These are phyloP conservation scores for Poliocrania exsul DNA, from an alignment of 2,797 vertebrate species.

Conservation along the genomic window DNA sequence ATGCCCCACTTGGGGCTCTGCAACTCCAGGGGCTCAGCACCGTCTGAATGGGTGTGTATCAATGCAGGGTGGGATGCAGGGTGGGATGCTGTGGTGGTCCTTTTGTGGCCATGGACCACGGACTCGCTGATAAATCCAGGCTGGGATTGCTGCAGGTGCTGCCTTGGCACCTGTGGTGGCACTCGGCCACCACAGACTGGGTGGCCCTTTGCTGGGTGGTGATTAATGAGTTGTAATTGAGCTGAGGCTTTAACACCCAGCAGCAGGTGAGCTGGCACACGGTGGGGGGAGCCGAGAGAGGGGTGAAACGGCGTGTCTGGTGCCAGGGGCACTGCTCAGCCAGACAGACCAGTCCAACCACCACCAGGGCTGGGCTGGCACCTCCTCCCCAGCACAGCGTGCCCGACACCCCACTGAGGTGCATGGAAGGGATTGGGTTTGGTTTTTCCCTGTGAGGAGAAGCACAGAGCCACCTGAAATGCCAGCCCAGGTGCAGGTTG, in stretches of 20 bases:
- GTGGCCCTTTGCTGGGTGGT: conserved; percentile 17
- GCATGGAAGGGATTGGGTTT: not conserved
- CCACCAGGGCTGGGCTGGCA: not conserved
- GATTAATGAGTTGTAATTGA: not conserved
- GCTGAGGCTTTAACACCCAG: not conserved
- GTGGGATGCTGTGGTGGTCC: not conserved
- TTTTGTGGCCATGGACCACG: not conserved
- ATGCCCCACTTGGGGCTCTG: not conserved
- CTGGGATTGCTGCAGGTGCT: not conserved
- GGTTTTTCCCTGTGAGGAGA: not conserved
- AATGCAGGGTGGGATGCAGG: not conserved
- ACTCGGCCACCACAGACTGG: conserved; percentile 1
- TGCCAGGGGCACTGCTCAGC: not conserved
- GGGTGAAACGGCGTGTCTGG: not conserved
- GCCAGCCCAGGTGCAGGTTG: accelerated
- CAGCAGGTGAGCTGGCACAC: not conserved
- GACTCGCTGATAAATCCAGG: accelerated
- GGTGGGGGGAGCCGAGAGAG: not conserved
- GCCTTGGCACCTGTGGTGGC: not conserved
- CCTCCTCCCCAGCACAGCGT: not conserved
- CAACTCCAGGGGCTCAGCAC: not conserved
- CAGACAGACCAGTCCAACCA: not conserved
- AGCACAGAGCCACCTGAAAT: accelerated
- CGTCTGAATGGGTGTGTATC: accelerated
- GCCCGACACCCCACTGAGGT: not conserved